Evolutionary conservation across 2,113 vertebrate species (phyloP).

Genomic region (Cheirogaleus medius): DNA sequence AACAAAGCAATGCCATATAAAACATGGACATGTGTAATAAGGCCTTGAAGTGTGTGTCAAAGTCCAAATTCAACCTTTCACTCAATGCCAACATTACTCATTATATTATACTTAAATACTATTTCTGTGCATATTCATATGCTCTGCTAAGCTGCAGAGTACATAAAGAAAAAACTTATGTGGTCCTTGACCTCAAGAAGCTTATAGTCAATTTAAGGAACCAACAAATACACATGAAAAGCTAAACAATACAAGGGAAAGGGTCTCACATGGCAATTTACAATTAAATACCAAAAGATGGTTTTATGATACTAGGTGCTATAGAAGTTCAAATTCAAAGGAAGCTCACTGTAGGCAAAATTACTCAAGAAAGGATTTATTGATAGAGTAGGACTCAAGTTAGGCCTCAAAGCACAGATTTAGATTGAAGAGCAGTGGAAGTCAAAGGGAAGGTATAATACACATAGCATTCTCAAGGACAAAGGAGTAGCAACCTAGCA

Average conservation of each 20-base stretch:
- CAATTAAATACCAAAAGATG: neutral
- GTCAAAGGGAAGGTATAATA: neutral
- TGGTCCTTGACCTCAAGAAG: neutral
- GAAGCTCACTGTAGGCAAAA: neutral
- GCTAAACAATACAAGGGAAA: neutral
- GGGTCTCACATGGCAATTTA: neutral
- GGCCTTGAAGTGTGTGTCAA: neutral
- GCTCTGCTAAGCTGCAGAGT: neutral
- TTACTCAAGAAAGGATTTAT: neutral
- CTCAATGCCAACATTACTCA: neutral
- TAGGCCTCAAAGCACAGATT: neutral
- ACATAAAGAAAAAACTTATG: neutral
- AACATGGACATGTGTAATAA: neutral
- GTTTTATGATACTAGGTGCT: neutral
- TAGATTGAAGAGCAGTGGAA: neutral
- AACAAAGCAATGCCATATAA: neutral
- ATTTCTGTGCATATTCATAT: neutral
- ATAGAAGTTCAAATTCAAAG: neutral
- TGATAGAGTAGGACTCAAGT: neutral
- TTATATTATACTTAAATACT: neutral
- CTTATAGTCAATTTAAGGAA: neutral
- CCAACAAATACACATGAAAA: neutral
- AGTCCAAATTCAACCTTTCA: neutral
- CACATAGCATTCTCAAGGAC: neutral
- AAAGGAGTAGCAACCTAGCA: neutral